Base-by-base conservation (phyloP, 2,797 vertebrate genomes). In the Sarcophilus harrisii region DNA sequence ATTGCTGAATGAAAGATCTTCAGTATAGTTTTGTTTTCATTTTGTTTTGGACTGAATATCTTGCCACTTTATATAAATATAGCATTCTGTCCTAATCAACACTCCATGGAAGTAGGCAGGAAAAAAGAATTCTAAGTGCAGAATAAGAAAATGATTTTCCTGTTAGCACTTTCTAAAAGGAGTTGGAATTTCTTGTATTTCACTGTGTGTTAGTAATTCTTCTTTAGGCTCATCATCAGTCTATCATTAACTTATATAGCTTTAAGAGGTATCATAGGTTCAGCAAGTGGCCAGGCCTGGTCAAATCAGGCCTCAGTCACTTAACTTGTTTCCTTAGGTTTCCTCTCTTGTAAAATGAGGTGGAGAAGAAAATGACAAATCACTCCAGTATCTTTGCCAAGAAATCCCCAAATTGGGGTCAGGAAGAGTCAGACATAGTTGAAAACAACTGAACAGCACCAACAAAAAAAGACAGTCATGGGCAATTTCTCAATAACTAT, bases 11-110 rank as follows among this genome's bases (percentile, higher is more conserved):
- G 10, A 60, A 60, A 81, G 38, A 11, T 38, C 57, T 38, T 96
- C 95, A 87, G 73, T 27, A 62, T 4, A 62, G 30, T 59, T 96
- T 92, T 59, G 45, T 91, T 94, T 49, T 92, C 49, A 10, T 91
- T 55, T 5, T 52, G 13, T 90, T 93, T 29, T 29, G 73, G 38
- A 87, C 21, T 87, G 38, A 45, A 87, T 87, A 13, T 49, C 73
- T 87, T 27, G 10, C 18, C 30, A 49, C 21, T 27, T 49, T 87
- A 87, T 87, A 27, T 49, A 87, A 87, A 11, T 24, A 27, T 81
- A 45, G 18, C 18, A 73, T 73, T 73, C n/a, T 38, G n/a, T 3
- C 73, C n/a, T 45, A 81, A 9, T 87, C 38, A 87, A 87, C 0
- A 1, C 21, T 87, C 73, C 38, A 11, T 87, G 73, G 38, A 87